A percentile compares a stretch with the other conserved stretches of the same genome.
phyloP scores from a whole-genome alignment of 2,797 vertebrate genomes.

The Sternarchorhynchus goeldii region DNA sequence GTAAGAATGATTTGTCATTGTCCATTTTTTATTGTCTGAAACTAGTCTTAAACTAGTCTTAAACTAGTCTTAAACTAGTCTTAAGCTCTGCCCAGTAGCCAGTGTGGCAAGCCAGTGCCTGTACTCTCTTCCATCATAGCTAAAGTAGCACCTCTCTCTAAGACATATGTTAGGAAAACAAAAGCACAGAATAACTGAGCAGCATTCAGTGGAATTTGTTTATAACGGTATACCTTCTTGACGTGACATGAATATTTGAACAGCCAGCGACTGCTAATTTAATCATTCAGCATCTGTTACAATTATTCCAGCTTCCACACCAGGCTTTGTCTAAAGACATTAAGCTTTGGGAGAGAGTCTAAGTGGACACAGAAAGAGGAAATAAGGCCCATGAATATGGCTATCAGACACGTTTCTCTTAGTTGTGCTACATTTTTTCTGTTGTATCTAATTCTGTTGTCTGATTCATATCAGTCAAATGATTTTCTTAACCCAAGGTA shows the following conservation, averaged over 20 bases:
- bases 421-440: conserved; percentile 1
- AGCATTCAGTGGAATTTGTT: conserved; percentile 48
- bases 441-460: background rate
- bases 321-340: conserved; percentile 43
- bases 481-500: background rate
- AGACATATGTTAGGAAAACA: conserved; percentile 48
- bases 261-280: conserved; percentile 60
- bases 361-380: background rate
- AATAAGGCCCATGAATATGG: background rate
- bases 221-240: conserved; percentile 52
- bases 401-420: background rate
- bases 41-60: conserved; percentile 9
- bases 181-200: conserved; percentile 47
- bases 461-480: conserved; percentile 7
- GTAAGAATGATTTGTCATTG: too few species aligned
- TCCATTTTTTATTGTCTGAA: background rate
- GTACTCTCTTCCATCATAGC: background rate
- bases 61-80: background rate
- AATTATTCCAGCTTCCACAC: conserved; percentile 53
- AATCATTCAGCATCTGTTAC: conserved; percentile 63
- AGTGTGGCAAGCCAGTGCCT: conserved; percentile 8
- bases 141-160: conserved; percentile 17
- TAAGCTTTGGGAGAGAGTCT: conserved; percentile 39
- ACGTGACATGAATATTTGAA: conserved; percentile 58
- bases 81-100: conserved; percentile 2